Evolutionary conservation across 2,113 vertebrate genomes (phyloP), one percentile per base, ranked within the genome.

Genomic region (Cyanoramphus novaezelandiae): DNA sequence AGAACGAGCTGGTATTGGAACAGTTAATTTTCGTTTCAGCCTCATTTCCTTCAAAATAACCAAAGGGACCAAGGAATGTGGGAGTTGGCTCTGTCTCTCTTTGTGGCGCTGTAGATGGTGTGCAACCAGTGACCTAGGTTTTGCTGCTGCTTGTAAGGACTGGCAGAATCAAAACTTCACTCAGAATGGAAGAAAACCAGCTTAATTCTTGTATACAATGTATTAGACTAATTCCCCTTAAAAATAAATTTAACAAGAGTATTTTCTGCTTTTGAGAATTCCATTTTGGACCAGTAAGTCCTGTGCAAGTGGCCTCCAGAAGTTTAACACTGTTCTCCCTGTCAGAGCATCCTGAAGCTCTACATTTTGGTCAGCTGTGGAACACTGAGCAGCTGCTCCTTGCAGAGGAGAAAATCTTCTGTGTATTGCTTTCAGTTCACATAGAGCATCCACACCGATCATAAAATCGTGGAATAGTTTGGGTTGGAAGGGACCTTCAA

Each of bases 61-160:
- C 7, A 1, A 44, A 47, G 25, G 27, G 29, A 53, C 70, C 23
- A 41, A 88, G 24, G 41, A 53, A 60, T 44, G 2, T 20, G 19
- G 29, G 41, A 53, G 50, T 49, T 17, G 47, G 11, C 24, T n/a
- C 43, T 84, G 25, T 33, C 13, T 25, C 33, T 68, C 59, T 62
- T 49, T 33, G 63, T 0, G 0, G 55, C 20, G 8, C 31, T 52
- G 17, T 29, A 69, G 33, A 11, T 49, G 11, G 12, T 0, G 0
- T 82, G 20, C 23, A 76, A 49, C 15, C 9, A 52, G 53, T 46
- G 16, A 59, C 44, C 8, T 49, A 43, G 27, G 31, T 60, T 88
- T 88, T 59, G 24, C 44, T 49, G 55, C 8, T 55, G 15, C 37
- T 68, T 31, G 11, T 71, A 60, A 39, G 46, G 50, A 81, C 11